These are phyloP conservation scores for Nymphicus hollandicus DNA, from an alignment of 2,113 vertebrate genomes.

Conservation along the genomic window DNA sequence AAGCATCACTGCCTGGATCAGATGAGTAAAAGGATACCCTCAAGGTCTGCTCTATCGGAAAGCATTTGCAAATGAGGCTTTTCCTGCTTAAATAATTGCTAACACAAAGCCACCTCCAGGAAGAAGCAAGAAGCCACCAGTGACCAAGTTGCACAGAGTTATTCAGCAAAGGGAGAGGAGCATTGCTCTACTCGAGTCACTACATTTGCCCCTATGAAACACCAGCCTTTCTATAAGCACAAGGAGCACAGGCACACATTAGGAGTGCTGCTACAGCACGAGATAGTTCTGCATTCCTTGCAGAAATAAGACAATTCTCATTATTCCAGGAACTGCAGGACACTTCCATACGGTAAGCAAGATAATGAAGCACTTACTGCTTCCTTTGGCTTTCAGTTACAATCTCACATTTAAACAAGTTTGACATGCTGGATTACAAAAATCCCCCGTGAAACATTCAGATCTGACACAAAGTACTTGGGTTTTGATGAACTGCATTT, in stretches of 20 bases:
- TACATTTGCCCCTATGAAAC: not conserved
- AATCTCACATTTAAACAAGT: constrained; percentile 30
- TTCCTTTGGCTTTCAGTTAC: constrained; percentile 14
- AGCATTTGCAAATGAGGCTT: not conserved
- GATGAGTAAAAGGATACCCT: fast-evolving
- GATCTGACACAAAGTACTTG: constrained; percentile 51
- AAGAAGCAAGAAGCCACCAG: not conserved
- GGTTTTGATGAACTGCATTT: constrained; percentile 12
- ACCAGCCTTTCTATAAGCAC: not conserved
- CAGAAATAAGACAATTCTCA: not conserved
- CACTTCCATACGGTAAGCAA: not conserved
- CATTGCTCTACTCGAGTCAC: fast-evolving
- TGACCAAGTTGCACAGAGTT: not conserved
- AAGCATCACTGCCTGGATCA: not conserved
- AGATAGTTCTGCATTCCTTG: not conserved
- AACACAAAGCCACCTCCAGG: not conserved
- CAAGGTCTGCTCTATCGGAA: not conserved
- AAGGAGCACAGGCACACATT: fast-evolving
- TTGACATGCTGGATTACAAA: constrained; percentile 41
- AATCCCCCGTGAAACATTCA: constrained; percentile 19
- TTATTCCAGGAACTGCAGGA: not conserved
- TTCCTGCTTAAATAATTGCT: not conserved
- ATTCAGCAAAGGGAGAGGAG: not conserved
- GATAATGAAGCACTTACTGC: not conserved
- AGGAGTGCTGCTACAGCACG: fast-evolving